phyloP scores from a whole-genome alignment of 2,797 vertebrate species.

The Balearica regulorum region DNA sequence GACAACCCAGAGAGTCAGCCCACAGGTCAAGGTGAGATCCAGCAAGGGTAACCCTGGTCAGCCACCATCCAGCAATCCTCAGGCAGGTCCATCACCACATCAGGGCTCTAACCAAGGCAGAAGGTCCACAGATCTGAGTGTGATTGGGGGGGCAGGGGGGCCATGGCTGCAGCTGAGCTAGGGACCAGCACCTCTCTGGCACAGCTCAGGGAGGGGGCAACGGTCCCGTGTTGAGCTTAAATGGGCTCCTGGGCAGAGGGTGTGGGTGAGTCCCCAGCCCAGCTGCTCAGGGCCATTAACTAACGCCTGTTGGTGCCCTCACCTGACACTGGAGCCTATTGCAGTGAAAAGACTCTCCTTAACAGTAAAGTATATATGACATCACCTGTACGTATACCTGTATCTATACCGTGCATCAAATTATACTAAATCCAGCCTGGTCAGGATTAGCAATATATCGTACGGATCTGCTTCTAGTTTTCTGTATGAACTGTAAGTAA shows the following conservation, averaged over 20 bases:
- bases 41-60: not conserved
- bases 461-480: slow-evolving; percentile 21
- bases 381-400: not conserved
- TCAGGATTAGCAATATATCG: not conserved
- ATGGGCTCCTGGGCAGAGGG: not conserved
- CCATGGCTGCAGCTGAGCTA: fast-evolving
- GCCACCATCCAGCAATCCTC: not conserved
- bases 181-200: not conserved
- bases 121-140: fast-evolving
- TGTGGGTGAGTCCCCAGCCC: not conserved
- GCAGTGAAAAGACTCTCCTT: not conserved
- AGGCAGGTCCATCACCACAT: not conserved
- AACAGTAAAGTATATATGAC: not conserved
- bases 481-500: not conserved
- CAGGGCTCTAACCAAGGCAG: not conserved
- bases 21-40: not conserved
- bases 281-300: not conserved
- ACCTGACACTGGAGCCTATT: not conserved
- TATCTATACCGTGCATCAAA: not conserved
- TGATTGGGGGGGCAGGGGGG: fast-evolving
- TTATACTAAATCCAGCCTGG: not conserved
- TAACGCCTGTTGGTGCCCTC: not conserved
- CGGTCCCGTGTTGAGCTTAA: not conserved
- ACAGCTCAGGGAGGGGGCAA: fast-evolving
- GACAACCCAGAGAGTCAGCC: not conserved